Conservation (phyloP, 2,888 invertebrate species). For the Noctua fimbriata region DNA sequence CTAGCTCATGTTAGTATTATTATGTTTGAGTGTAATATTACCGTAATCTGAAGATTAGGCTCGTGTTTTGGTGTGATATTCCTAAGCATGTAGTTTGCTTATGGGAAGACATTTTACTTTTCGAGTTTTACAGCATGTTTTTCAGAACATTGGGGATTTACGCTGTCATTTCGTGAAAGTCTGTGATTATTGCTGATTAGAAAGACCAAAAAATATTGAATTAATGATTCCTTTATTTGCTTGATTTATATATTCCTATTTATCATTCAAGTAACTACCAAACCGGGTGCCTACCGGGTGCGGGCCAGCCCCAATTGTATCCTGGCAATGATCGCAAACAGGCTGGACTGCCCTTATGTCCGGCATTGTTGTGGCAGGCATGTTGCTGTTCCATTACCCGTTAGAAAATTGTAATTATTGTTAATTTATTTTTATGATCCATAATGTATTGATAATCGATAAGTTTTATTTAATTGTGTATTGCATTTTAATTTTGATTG, state of each 20-base stretch:
- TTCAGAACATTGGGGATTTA: background rate
- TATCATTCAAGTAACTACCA: background rate
- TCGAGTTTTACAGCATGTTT: background rate
- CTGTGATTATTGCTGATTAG: background rate
- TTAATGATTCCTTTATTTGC: background rate
- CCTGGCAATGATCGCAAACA: no score
- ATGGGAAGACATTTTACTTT: background rate
- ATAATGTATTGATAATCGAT: no score
- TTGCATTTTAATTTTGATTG: no score
- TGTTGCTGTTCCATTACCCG: no score
- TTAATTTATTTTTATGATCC: no score
- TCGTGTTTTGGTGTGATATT: conserved; percentile 20
- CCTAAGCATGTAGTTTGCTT: conserved; percentile 2
- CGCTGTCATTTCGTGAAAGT: background rate
- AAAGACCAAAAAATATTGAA: background rate
- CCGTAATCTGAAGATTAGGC: conserved; percentile 10
- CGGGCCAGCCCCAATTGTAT: no score
- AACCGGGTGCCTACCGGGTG: no score
- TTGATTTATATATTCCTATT: background rate
- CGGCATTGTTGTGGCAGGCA: no score
- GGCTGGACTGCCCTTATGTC: no score
- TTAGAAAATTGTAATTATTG: no score
- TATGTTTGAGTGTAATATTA: background rate
- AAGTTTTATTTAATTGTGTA: no score
- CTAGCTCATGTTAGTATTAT: background rate